Percentiles rank a stretch among this genome's conserved stretches.
Evolutionary conservation across 2,113 vertebrate genomes (phyloP).

Genomic region (Lophochroa leadbeateri): DNA sequence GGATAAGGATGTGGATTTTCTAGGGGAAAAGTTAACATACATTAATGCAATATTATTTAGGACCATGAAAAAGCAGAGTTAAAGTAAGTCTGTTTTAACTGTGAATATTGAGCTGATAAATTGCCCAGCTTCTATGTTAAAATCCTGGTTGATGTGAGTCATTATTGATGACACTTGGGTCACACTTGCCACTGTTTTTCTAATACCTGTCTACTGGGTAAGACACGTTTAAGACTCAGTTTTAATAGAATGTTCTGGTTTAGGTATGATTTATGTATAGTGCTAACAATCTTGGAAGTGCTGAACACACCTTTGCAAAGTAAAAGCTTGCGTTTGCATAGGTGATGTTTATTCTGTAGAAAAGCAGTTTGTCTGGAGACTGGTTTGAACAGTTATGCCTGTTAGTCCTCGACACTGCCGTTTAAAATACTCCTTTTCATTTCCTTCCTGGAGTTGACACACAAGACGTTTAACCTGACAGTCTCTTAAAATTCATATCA

Average conservation of each 20-base stretch:
- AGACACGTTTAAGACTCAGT: not conserved
- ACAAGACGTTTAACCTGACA: not conserved
- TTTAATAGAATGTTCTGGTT: not conserved
- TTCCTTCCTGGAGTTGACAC: not conserved
- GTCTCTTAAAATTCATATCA: not conserved
- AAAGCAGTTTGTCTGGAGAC: not conserved
- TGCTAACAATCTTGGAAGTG: not conserved
- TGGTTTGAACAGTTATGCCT: slow-evolving; percentile 27
- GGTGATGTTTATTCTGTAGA: not conserved
- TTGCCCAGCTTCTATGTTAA: not conserved
- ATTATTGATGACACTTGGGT: not conserved
- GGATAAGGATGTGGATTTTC: not conserved
- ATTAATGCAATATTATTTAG: not conserved
- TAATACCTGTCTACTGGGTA: not conserved
- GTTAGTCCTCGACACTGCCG: not conserved
- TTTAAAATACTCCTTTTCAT: not conserved
- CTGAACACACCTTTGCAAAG: not conserved
- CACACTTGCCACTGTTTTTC: not conserved
- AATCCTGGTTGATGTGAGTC: not conserved
- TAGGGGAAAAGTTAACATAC: not conserved
- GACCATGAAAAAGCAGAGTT: not conserved
- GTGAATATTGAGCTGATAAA: not conserved
- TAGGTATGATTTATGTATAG: not conserved
- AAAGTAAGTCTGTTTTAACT: not conserved
- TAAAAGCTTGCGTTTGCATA: not conserved